phyloP scores from a whole-genome alignment of 2,888 invertebrate species.

The Amiota minor region DNA sequence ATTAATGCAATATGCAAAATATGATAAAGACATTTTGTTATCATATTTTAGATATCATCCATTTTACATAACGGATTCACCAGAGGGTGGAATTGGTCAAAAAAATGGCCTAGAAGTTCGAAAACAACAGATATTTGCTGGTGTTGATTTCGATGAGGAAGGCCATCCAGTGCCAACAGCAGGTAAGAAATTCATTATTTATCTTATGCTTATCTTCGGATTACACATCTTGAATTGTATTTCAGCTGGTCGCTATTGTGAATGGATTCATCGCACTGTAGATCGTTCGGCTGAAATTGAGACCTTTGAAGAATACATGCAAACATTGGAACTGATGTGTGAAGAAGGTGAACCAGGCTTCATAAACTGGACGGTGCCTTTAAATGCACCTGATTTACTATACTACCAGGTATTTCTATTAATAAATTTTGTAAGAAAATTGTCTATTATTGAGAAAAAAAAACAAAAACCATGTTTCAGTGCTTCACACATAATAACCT shows the following conservation, averaged over 20 bases:
- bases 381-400: slow-evolving; percentile 86
- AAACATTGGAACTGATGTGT: slow-evolving; percentile 84
- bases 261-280: slow-evolving; percentile 86
- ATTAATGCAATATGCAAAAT: not conserved
- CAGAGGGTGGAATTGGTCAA: slow-evolving; percentile 90
- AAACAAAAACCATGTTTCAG: slow-evolving; percentile 76
- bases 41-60: slow-evolving; percentile 82
- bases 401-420: slow-evolving; percentile 87
- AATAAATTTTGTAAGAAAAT: not conserved
- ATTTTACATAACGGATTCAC: slow-evolving; percentile 90
- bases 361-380: slow-evolving; percentile 89
- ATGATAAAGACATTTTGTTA: not conserved
- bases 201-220: not conserved
- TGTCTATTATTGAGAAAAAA: not conserved
- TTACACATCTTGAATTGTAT: not conserved
- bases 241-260: slow-evolving; percentile 87
- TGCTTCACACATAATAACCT: slow-evolving; percentile 93
- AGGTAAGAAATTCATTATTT: slow-evolving; percentile 73
- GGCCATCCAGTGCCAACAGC: slow-evolving; percentile 87
- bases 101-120: slow-evolving; percentile 81
- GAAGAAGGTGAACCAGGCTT: slow-evolving; percentile 83
- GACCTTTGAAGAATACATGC: slow-evolving; percentile 85
- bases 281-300: slow-evolving; percentile 83
- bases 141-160: slow-evolving; percentile 83
- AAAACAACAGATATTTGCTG: slow-evolving; percentile 85